These are phyloP conservation scores for Drosophila testacea DNA, from an alignment of 2,888 invertebrate species.

Conservation along the genomic window DNA sequence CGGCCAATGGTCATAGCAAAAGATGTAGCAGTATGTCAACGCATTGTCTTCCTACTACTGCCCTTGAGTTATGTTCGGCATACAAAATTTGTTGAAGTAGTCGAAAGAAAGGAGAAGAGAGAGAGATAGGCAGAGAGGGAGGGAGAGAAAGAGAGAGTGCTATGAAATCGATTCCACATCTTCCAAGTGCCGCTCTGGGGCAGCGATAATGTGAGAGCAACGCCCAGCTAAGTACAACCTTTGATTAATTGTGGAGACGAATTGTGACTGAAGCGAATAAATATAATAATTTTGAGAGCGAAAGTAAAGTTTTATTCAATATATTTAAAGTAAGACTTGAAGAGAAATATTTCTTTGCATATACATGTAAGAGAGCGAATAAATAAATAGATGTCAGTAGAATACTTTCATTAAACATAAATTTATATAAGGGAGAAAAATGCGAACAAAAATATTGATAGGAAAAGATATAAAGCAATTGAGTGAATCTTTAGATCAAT, in stretches of 20 bases:
- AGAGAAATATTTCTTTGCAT: too few species aligned
- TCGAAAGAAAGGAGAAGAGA: slow-evolving; percentile 1
- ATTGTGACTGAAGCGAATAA: slow-evolving; percentile 14
- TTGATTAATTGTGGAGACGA: slow-evolving; percentile 53
- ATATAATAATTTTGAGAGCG: slow-evolving; percentile 1
- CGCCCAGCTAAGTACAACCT: slow-evolving; percentile 51
- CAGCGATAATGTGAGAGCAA: slow-evolving; percentile 64
- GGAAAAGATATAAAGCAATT: too few species aligned
- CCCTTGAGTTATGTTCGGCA: slow-evolving; percentile 54
- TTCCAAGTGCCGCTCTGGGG: slow-evolving; percentile 33
- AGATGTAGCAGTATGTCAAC: slow-evolving; percentile 65
- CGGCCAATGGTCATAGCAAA: slow-evolving; percentile 52
- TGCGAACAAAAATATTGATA: too few species aligned
- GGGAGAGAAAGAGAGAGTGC: slow-evolving; percentile 31
- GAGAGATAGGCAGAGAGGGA: slow-evolving; percentile 7
- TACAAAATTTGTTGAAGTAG: slow-evolving; percentile 30
- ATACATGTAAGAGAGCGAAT: too few species aligned
- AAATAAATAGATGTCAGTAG: not conserved
- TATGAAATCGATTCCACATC: slow-evolving; percentile 59
- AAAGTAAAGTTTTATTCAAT: not conserved
- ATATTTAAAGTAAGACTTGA: not conserved
- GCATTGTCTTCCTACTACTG: slow-evolving; percentile 59
- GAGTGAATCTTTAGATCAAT: too few species aligned
- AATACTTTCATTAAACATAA: not conserved
- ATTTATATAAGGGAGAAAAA: too few species aligned